Evolutionary conservation across 1,140 invertebrate species (phyloP).

Genomic region (Heliconius nattereri): DNA sequence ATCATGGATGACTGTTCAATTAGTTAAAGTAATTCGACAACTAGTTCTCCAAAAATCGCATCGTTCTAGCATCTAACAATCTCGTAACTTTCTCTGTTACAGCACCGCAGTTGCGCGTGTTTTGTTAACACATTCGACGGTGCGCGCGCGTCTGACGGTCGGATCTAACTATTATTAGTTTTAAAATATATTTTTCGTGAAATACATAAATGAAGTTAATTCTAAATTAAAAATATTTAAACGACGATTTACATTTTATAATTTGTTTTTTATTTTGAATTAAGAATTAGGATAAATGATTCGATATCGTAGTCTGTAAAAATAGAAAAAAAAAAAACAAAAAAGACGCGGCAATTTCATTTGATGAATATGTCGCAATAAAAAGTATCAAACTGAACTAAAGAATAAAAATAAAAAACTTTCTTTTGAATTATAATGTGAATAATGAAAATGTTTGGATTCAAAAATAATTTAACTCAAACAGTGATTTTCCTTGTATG

Average conservation of each 20-base stretch:
- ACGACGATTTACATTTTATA: background rate
- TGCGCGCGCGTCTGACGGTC: slow-evolving; percentile 44
- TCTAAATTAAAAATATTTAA: background rate
- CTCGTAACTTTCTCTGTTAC: slow-evolving; percentile 70
- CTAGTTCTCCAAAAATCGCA: slow-evolving; percentile 38
- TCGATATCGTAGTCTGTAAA: background rate
- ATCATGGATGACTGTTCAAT: slow-evolving; percentile 13
- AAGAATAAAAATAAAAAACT: background rate
- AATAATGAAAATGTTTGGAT: slow-evolving; percentile 64
- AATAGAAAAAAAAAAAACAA: background rate
- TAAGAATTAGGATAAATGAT: background rate
- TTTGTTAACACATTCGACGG: slow-evolving; percentile 50
- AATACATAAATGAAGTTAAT: background rate
- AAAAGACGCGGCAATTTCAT: background rate
- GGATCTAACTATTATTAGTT: background rate
- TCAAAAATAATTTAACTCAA: slow-evolving; percentile 54
- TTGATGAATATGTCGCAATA: background rate
- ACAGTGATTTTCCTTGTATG: slow-evolving; percentile 54
- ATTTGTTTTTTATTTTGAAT: background rate
- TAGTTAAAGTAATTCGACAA: slow-evolving; percentile 15
- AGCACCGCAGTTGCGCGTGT: slow-evolving; percentile 52
- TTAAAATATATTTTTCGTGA: background rate
- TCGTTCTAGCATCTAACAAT: slow-evolving; percentile 31
- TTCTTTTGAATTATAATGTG: slow-evolving; percentile 18
- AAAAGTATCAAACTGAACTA: no score